Evolutionary conservation across 2,888 invertebrate genomes (phyloP), one percentile per base, ranked within the genome.

Genomic region (Unio pictorum): DNA sequence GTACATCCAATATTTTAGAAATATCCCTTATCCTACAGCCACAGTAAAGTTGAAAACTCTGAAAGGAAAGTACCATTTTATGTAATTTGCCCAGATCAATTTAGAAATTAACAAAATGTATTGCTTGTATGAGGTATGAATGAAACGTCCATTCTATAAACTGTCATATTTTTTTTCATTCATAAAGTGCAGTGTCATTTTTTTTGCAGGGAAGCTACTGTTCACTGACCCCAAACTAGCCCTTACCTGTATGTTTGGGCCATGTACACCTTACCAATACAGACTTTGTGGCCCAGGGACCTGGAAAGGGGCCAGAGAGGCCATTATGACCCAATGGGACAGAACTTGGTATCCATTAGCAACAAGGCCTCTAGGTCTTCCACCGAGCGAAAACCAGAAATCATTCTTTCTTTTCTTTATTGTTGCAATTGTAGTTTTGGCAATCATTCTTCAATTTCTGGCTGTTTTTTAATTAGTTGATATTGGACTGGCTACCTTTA

Each of bases 261-360:
- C 89, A 4, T 81, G 79, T 61, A 83, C 87, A 11, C 84, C 90
- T 4, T 90, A 89, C 75, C 90, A 90, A 71, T 91, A 87, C 76
- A 82, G 91, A 18, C 81, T 91, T 15, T 72, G 70, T 56, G 92
- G 91, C 0, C 89, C 90, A 8, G 86, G 90, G 59, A 69, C 80
- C 17, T 91, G 91, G 91, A 61, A 73, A 5, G 91, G 90, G 8
- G 91, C 91, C 1, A 80, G 90, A 61, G 75, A 90, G 4, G 90
- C 91, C 23, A 89, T 91, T 58, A 61, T 89, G 65, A 86, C 84
- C n/a, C 81, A 82, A 69, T 84, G 82, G 86, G 84, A 87, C 30
- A 73, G 88, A 45, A 79, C 82, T 11, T 66, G 69, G 23, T 74
- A 66, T 45, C 80, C 82, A 1, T 61, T 86, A 20, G 70, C 71